Evolutionary conservation across 2,797 vertebrate genomes (phyloP), one percentile per base, ranked within the genome.

Genomic region (Thaleichthys pacificus): DNA sequence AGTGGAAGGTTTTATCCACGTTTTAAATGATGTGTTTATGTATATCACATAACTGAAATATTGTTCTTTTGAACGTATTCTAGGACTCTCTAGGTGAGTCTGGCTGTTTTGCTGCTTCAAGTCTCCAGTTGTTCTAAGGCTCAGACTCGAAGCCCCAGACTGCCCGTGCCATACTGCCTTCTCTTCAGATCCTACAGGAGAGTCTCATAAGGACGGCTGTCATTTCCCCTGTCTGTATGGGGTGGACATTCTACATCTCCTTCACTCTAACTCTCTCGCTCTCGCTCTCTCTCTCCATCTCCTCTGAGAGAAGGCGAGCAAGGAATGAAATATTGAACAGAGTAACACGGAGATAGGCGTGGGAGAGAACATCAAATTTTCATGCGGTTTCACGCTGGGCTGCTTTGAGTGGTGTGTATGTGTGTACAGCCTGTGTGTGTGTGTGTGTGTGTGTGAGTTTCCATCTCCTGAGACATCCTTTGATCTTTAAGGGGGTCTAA

Each of bases 291-390:
- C 28, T 70, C 57, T n/a, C 5, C 67, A 70, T 47, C 28, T 24
- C 14, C 47, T 15, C 42, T 3, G 68, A 62, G 77, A 66, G 72
- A 70, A 75, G 75, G 78, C 51, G 54, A 77, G 72, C 28, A 17
- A 14, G 0, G 5, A 17, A 75, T 86, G 3, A 82, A 87, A 85
- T 86, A 86, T 86, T 79, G 71, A 89, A 76, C 17, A 49, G 71
- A 75, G 76, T 62, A 82, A 75, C 75, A 61, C 4, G 1, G 61
- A 65, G n/a, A 57, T 58, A 61, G 54, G n/a, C 56, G 30, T 49
- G 17, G 77, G 66, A 80, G 64, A 72, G 60, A 54, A 15, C 66
- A 80, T 89, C 21, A 81, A 78, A 77, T 68, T 71, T 83, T 84
- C 35, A 86, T 86, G 74, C 1, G 3, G 66, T 80, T 86, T 82